Evolutionary conservation across 2,113 vertebrate genomes (phyloP), one percentile per base, ranked within the genome.

Genomic region (Sclerurus mexicanus): DNA sequence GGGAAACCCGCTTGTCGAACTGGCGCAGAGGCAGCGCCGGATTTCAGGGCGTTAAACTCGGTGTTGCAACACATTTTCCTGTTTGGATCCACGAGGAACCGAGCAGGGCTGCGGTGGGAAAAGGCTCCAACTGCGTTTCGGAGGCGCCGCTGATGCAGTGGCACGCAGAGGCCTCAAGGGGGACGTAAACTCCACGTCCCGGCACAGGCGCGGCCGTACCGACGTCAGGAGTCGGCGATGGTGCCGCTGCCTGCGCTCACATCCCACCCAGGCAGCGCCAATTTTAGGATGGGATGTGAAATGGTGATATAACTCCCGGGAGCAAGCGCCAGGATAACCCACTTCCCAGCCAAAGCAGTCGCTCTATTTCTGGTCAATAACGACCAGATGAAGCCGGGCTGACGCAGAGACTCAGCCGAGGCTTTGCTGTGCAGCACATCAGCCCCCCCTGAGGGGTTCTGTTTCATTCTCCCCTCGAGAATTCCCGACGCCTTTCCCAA

Each of bases 161-260:
- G 49, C 95, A 73, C 1, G 16, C 69, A 15, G 56, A 76, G 58
- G 56, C 94, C 96, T 96, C 94, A 47, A 96, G 93, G 89, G 93
- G 90, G 95, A 95, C 33, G 23, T 56, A 14, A 81, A 58, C 88
- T 93, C 95, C 88, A 77, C 55, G 69, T 69, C 72, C 79, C 79
- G 28, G 87, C 87, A 31, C 37, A 77, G 87, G 47, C 22, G 30
- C 30, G 30, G 63, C 63, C 39, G 1, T 7, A 0, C 71, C 27
- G 49, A 90, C 79, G 87, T 84, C 87, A 83, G 85, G 56, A 47
- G 50, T 40, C 60, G 1, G 6, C 22, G 73, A 49, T 60, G 60
- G 66, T 58, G 75, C 67, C 60, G 27, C 85, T 75, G 90, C 87
- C 88, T 40, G 71, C 4, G 22, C 79, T 60, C 67, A 79, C 72